phyloP scores from a whole-genome alignment of 2,797 vertebrate species.

The Coreius guichenoti region DNA sequence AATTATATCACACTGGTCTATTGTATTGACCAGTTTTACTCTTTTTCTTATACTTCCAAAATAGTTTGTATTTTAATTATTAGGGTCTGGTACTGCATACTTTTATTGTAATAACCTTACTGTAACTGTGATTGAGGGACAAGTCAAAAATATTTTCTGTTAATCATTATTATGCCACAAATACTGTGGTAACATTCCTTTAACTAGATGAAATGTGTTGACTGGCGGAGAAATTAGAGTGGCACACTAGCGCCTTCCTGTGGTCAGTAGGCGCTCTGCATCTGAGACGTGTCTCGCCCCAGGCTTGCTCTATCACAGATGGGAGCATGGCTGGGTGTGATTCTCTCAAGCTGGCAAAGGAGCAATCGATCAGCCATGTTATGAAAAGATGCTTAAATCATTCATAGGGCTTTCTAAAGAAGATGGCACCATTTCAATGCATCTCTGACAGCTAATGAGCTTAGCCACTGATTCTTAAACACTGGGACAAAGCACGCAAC shows the following conservation, averaged over 20 bases:
- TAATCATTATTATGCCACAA: not conserved
- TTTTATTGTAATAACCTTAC: not conserved
- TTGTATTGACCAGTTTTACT: not conserved
- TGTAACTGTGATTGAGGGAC: not conserved
- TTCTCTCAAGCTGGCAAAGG: slow-evolving; percentile 30
- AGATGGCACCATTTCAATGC: slow-evolving; percentile 9
- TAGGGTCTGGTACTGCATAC: not conserved
- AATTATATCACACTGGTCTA: not conserved
- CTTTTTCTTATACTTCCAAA: not conserved
- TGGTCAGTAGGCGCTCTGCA: slow-evolving; percentile 32
- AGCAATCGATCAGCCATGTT: slow-evolving; percentile 32
- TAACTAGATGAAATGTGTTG: not conserved
- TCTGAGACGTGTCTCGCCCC: not conserved
- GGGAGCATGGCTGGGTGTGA: slow-evolving; percentile 7
- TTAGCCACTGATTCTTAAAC: slow-evolving; percentile 9
- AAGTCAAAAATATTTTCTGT: not conserved
- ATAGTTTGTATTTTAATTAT: not conserved
- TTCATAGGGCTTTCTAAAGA: slow-evolving; percentile 23
- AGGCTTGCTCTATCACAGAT: slow-evolving; percentile 42
- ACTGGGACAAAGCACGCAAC: not conserved
- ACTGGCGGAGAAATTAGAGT: slow-evolving; percentile 9
- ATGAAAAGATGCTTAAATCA: slow-evolving; percentile 36
- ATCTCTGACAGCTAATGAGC: slow-evolving; percentile 30
- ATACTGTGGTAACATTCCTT: not conserved
- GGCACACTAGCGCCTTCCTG: slow-evolving; percentile 44